Conservation (phyloP, 1,140 invertebrate species). For the Meloidogyne floridensis region DNA sequence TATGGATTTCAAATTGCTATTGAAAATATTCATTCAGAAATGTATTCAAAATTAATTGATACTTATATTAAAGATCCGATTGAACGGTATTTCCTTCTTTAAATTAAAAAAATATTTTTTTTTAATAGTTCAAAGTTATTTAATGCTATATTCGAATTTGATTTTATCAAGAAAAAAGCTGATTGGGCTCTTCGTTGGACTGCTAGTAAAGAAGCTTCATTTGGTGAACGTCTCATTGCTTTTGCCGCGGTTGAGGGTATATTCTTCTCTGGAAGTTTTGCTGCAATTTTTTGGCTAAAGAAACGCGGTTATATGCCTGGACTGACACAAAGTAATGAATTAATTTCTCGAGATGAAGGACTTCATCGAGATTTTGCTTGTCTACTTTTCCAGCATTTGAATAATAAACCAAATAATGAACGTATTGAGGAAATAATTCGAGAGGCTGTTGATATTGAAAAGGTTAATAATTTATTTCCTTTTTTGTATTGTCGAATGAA, state of each 20-base stretch:
- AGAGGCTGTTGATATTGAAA: conserved; percentile 92
- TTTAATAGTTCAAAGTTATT: conserved; percentile 80
- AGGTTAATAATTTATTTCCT: conserved; percentile 65
- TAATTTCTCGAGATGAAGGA: conserved; percentile 97
- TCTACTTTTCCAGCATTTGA: conserved; percentile 89
- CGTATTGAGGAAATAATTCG: conserved; percentile 81
- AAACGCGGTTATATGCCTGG: conserved; percentile 98
- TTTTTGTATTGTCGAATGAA: too few relatives aligned
- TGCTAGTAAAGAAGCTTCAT: conserved; percentile 75
- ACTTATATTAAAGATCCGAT: conserved; percentile 86
- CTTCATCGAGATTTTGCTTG: conserved; percentile 99
- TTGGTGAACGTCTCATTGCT: conserved; percentile 90
- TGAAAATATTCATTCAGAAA: conserved; percentile 99
- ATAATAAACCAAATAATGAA: conserved; percentile 83
- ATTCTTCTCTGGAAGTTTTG: conserved; percentile 83
- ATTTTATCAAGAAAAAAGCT: conserved; percentile 94
- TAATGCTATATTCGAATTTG: conserved; percentile 94
- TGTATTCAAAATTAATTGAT: conserved; percentile 97
- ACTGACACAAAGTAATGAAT: conserved; percentile 96
- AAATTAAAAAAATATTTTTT: neutral
- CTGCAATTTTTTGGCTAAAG: conserved; percentile 99
- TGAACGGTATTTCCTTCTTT: conserved; percentile 74
- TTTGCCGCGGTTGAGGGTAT: conserved; percentile 87
- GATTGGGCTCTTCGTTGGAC: conserved; percentile 98
- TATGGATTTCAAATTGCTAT: conserved; percentile 99